phyloP scores from a whole-genome alignment of 1,140 invertebrate genomes.

The Calycopis cecrops region DNA sequence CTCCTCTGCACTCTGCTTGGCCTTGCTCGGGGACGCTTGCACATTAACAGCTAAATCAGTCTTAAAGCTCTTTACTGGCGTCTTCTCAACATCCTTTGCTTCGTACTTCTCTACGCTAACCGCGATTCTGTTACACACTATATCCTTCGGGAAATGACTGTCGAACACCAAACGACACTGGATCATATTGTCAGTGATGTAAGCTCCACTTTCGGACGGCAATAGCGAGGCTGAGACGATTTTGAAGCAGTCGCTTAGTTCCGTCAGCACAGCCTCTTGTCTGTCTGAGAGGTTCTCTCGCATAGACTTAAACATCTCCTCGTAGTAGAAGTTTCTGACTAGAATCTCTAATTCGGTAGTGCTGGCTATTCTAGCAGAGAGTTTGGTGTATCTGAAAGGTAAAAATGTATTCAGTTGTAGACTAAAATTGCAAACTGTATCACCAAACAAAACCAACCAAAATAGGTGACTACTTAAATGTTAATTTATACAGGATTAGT shows the following conservation, averaged over 20 bases:
- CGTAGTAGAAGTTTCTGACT: constrained; percentile 84
- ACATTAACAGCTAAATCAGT: constrained; percentile 71
- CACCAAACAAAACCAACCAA: no score
- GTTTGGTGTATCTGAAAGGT: constrained; percentile 80
- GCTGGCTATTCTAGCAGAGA: constrained; percentile 86
- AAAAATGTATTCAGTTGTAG: no score
- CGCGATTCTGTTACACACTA: constrained; percentile 73
- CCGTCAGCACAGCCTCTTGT: constrained; percentile 65
- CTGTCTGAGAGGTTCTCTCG: constrained; percentile 67
- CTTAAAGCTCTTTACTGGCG: constrained; percentile 65
- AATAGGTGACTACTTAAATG: no score
- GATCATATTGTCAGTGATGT: constrained; percentile 77
- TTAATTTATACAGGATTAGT: no score
- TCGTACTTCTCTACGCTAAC: constrained; percentile 73
- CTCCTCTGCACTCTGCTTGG: constrained; percentile 32
- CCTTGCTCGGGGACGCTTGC: constrained; percentile 48
- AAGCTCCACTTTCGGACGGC: constrained; percentile 66
- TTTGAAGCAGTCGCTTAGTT: constrained; percentile 71
- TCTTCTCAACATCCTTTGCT: constrained; percentile 46
- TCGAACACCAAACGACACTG: constrained; percentile 75
- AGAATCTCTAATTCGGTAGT: constrained; percentile 82
- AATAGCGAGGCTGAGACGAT: constrained; percentile 57
- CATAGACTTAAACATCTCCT: constrained; percentile 83
- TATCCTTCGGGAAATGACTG: constrained; percentile 75
- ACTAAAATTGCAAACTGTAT: no score